phyloP scores from a whole-genome alignment of 1,140 invertebrate species.

The Phymastichus coffea region DNA sequence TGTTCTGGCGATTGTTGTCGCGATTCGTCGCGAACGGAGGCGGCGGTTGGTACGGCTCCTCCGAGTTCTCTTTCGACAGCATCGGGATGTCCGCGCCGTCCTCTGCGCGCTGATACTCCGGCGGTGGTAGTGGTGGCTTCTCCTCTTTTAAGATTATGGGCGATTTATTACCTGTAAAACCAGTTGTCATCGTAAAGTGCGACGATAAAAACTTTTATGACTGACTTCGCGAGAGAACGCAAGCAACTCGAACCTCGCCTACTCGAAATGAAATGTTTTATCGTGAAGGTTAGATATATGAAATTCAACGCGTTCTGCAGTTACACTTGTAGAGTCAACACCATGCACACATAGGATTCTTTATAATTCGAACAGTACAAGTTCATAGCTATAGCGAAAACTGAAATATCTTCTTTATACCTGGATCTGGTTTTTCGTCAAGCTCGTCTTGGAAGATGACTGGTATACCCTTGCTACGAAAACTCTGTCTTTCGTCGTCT shows the following conservation, averaged over 20 bases:
- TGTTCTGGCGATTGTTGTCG: constrained; percentile 64
- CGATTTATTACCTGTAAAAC: constrained; percentile 67
- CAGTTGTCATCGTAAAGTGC: no score
- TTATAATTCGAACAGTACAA: no score
- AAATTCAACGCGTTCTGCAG: neutral
- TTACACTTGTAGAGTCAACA: neutral
- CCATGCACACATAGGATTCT: no score
- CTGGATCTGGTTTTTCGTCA: constrained; percentile 84
- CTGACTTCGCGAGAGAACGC: no score
- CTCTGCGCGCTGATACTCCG: constrained; percentile 68
- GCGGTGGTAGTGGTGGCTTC: constrained; percentile 82
- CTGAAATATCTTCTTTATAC: constrained; percentile 47
- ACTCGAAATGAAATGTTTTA: neutral
- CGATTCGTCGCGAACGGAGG: constrained; percentile 76
- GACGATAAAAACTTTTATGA: no score
- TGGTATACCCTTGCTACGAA: constrained; percentile 87
- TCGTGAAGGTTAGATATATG: neutral
- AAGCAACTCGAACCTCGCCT: no score
- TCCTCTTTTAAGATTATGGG: constrained; percentile 92
- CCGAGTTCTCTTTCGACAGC: constrained; percentile 53
- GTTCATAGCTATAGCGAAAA: no score
- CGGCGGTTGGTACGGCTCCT: constrained; percentile 64
- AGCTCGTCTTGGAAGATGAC: constrained; percentile 94
- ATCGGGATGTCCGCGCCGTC: constrained; percentile 54
- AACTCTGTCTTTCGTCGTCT: constrained; percentile 78